Evolutionary conservation across 2,888 invertebrate genomes (phyloP).

Genomic region (Drosophila tanythrix): DNA sequence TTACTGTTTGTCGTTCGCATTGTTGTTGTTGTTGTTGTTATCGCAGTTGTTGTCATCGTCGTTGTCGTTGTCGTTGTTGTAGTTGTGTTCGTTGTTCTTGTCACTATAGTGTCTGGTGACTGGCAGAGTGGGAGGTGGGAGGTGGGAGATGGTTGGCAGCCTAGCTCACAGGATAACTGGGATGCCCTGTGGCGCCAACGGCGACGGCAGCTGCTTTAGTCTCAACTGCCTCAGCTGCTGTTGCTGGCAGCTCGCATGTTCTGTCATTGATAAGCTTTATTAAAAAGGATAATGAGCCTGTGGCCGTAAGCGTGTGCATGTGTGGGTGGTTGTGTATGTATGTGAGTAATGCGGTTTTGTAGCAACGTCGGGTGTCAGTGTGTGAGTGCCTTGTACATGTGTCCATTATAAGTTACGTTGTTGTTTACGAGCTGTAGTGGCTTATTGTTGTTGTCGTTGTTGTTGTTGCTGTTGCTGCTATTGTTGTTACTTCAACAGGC

Average conservation of each 20-base stretch:
- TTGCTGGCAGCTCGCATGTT: conserved; percentile 77
- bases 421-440: conserved; percentile 75
- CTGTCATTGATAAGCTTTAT: conserved; percentile 81
- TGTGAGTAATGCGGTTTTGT: conserved; percentile 37
- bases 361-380: neutral
- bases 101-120: conserved; percentile 42
- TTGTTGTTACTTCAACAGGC: conserved; percentile 2
- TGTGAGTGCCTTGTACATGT: conserved; percentile 60
- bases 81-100: conserved; percentile 52
- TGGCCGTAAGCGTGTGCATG: conserved; percentile 45
- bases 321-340: conserved; percentile 21
- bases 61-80: conserved; percentile 30
- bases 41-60: conserved; percentile 32
- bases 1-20: conserved; percentile 77
- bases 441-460: conserved; percentile 24
- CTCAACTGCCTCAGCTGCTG: conserved; percentile 48
- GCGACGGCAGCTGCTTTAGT: conserved; percentile 37
- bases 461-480: neutral
- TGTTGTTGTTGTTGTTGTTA: conserved; percentile 28
- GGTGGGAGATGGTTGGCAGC: neutral
- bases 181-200: conserved; percentile 41
- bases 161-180: conserved; percentile 53
- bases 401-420: conserved; percentile 79
- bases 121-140: neutral
- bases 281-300: conserved; percentile 79